Evolutionary conservation across 2,888 invertebrate genomes (phyloP).

Genomic region (Ectemnius lituratus): DNA sequence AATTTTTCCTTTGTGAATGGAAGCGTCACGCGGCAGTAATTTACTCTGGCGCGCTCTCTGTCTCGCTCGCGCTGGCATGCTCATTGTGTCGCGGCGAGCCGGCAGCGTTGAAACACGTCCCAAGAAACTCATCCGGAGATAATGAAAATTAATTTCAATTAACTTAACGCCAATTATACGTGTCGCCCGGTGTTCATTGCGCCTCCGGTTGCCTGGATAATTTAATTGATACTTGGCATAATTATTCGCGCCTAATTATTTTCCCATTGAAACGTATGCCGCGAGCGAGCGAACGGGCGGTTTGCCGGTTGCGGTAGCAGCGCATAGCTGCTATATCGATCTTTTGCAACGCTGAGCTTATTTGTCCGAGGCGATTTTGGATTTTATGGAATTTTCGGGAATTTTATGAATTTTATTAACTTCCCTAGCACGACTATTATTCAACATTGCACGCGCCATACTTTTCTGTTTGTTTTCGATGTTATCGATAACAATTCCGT

Average conservation of each 20-base stretch:
- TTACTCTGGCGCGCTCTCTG: background rate
- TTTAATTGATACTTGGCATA: conserved; percentile 5
- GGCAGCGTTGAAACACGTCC: background rate
- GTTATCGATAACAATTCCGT: background rate
- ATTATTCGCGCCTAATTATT: conserved; percentile 2
- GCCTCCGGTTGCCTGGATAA: background rate
- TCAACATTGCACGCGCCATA: too few relatives aligned
- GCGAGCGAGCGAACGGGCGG: background rate
- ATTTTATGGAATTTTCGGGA: too few relatives aligned
- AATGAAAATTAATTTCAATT: conserved; percentile 10
- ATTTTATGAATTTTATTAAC: too few relatives aligned
- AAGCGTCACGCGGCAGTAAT: background rate
- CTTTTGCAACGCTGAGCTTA: background rate
- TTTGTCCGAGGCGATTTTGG: too few relatives aligned
- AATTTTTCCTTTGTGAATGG: conserved; percentile 1
- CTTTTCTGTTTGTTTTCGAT: background rate
- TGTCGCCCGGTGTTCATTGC: conserved; percentile 1
- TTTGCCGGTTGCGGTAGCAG: background rate
- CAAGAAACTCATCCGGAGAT: conserved; percentile 6
- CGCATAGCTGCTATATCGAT: background rate
- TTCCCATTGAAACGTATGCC: conserved; percentile 8
- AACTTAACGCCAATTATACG: conserved; percentile 6
- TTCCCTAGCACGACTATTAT: too few relatives aligned
- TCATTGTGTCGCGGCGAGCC: conserved; percentile 2
- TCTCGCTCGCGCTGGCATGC: background rate